Conservation (phyloP, 2,797 vertebrate species). For the Hypotaenidia okinawae region DNA sequence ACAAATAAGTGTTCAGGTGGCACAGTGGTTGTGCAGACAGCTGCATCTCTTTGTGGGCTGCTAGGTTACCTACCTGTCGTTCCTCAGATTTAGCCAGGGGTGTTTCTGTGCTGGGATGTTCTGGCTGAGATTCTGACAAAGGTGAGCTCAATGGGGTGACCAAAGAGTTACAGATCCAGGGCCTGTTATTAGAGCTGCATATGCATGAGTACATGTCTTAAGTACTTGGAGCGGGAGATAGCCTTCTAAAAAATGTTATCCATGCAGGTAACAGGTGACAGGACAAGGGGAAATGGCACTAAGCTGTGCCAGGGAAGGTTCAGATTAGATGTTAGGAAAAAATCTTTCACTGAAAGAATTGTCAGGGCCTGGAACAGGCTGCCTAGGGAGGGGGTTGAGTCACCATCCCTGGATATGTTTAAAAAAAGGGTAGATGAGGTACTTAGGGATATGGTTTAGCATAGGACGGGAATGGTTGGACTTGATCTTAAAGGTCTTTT, state of each 20-base stretch:
- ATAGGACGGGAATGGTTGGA: no score
- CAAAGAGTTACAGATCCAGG: not conserved
- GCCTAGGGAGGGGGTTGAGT: no score
- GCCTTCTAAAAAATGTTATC: not conserved
- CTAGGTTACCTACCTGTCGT: not conserved
- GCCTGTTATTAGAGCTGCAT: not conserved
- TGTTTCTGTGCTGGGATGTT: not conserved
- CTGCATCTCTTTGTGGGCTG: not conserved
- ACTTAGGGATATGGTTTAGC: no score
- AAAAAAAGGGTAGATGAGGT: no score
- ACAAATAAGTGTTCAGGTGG: fast-evolving
- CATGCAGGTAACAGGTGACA: no score
- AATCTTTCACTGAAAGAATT: no score
- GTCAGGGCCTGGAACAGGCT: no score
- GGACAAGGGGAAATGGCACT: no score
- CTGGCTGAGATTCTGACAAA: not conserved
- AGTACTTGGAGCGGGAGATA: fast-evolving
- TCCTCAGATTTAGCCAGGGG: not conserved
- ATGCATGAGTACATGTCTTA: not conserved
- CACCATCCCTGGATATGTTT: no score
- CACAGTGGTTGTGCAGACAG: fast-evolving
- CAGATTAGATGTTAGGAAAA: no score
- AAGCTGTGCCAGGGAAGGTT: no score
- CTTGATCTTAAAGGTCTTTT: no score
- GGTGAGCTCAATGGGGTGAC: not conserved